Conservation (phyloP, 2,113 vertebrate species). For the Chaetura pelagica region DNA sequence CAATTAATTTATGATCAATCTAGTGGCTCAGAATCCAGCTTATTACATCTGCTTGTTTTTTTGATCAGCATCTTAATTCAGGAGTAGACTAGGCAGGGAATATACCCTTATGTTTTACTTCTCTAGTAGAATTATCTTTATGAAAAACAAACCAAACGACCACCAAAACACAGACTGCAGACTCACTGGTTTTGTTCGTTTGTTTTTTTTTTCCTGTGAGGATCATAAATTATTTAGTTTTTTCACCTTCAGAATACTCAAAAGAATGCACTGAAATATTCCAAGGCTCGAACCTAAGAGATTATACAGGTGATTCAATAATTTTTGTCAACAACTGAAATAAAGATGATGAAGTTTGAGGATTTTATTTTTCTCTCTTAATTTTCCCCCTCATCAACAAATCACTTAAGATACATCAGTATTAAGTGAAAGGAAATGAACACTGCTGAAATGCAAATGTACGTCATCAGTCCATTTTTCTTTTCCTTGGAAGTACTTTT, state of each 20-base stretch:
- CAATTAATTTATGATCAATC: background rate
- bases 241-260: constrained; percentile 31
- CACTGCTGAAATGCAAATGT: background rate
- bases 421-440: background rate
- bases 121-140: background rate
- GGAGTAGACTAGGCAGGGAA: background rate
- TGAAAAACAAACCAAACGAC: background rate
- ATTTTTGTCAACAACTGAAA: background rate
- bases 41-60: background rate
- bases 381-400: background rate
- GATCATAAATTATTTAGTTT: constrained; percentile 41
- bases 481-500: constrained; percentile 2
- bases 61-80: background rate
- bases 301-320: constrained; percentile 13
- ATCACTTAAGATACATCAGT: background rate
- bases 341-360: background rate
- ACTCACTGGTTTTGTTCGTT: background rate
- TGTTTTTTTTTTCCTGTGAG: background rate
- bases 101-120: background rate
- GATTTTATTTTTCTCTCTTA: background rate
- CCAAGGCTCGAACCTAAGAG: background rate
- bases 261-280: constrained; percentile 2
- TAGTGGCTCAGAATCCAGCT: background rate
- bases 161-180: background rate
- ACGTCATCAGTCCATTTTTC: background rate